phyloP scores from a whole-genome alignment of 2,113 vertebrate genomes.

The Girardinichthys multiradiatus region DNA sequence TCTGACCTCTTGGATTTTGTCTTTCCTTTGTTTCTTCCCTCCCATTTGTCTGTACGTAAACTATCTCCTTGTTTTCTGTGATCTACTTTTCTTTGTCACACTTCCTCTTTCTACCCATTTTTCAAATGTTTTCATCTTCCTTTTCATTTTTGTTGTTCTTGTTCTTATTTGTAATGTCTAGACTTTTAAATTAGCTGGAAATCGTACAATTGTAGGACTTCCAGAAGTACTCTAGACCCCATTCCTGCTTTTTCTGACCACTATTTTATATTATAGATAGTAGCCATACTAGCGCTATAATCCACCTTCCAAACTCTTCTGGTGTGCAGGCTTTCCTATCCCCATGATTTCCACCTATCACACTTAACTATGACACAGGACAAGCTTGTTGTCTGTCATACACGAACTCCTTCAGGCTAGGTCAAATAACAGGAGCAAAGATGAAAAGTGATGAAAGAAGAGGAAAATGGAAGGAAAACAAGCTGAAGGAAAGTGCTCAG shows the following conservation, averaged over 20 bases:
- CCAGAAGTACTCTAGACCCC: too few species aligned
- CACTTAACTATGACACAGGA: constrained; percentile 40
- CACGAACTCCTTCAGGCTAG: constrained; percentile 45
- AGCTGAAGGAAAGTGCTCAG: constrained; percentile 34
- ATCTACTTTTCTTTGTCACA: too few species aligned
- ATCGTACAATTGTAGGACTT: too few species aligned
- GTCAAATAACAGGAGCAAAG: constrained; percentile 30
- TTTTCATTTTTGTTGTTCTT: too few species aligned
- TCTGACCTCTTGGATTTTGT: too few species aligned
- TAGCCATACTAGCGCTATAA: background rate
- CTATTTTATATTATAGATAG: background rate
- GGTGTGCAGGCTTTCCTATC: background rate
- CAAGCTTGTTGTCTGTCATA: constrained; percentile 56
- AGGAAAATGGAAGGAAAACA: constrained; percentile 24
- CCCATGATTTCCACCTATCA: constrained; percentile 24
- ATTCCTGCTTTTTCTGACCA: background rate
- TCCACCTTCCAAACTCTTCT: background rate
- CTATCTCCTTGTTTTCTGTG: too few species aligned
- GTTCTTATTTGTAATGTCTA: too few species aligned
- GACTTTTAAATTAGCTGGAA: too few species aligned
- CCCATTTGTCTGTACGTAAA: too few species aligned
- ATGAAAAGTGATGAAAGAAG: constrained; percentile 52
- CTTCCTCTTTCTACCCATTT: too few species aligned
- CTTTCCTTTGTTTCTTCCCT: too few species aligned
- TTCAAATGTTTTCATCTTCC: too few species aligned